Conservation (phyloP, 2,888 invertebrate species). For the Synanthedon andrenaeformis region DNA sequence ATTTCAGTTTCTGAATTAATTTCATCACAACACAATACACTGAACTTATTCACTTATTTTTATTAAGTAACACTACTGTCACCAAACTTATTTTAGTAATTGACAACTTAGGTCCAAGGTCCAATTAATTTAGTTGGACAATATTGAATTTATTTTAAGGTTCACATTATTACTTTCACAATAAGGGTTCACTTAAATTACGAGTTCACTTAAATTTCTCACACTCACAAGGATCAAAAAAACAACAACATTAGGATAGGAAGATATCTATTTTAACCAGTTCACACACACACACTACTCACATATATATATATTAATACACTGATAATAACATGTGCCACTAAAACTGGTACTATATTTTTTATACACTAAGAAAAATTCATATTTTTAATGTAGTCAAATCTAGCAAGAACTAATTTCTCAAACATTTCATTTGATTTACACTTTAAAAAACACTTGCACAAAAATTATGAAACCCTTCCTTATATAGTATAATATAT, state of each 20-base stretch:
- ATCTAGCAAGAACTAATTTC: slow-evolving; percentile 38
- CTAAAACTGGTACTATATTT: slow-evolving; percentile 32
- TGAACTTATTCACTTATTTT: no score
- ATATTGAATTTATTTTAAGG: no score
- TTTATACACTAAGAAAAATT: slow-evolving; percentile 33
- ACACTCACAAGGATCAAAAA: slow-evolving; percentile 63
- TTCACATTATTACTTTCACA: no score
- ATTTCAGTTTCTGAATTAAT: no score
- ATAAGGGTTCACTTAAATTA: no score
- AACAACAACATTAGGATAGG: slow-evolving; percentile 55
- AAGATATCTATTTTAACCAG: slow-evolving; percentile 56
- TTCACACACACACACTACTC: slow-evolving; percentile 68
- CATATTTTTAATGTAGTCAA: slow-evolving; percentile 4
- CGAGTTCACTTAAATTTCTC: slow-evolving; percentile 7
- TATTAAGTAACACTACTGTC: no score
- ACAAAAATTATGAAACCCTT: slow-evolving; percentile 30
- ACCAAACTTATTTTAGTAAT: no score
- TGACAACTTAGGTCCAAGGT: no score
- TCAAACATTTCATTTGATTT: slow-evolving; percentile 7
- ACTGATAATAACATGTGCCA: slow-evolving; percentile 44
- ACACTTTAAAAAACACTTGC: slow-evolving; percentile 45
- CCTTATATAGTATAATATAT: slow-evolving; percentile 26
- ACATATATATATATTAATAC: slow-evolving; percentile 48
- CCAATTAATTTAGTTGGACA: no score
- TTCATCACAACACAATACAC: no score